Evolutionary conservation across 2,113 vertebrate genomes (phyloP).

Genomic region (Blennius ocellaris): DNA sequence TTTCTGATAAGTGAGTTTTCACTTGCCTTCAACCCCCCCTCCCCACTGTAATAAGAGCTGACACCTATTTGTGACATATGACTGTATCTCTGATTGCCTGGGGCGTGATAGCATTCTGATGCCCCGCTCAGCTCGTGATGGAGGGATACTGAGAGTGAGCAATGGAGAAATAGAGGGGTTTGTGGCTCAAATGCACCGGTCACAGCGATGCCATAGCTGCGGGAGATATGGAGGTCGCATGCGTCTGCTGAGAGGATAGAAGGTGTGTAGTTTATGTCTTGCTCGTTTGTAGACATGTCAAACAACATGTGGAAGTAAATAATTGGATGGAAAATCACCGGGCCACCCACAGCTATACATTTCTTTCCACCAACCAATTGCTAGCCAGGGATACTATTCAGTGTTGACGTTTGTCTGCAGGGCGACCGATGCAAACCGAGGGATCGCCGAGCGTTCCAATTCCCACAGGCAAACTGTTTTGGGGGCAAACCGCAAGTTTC

Average conservation of each 20-base stretch:
- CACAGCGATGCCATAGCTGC: constrained; percentile 53
- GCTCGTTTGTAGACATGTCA: constrained; percentile 36
- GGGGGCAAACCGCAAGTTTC: not conserved
- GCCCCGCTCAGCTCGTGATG: constrained; percentile 72
- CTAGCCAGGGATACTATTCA: not conserved
- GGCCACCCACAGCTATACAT: constrained; percentile 26
- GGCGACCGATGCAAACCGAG: constrained; percentile 13
- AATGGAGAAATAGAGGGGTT: constrained; percentile 66
- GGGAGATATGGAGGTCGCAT: constrained; percentile 40
- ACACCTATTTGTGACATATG: constrained; percentile 89
- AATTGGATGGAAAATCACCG: constrained; percentile 40
- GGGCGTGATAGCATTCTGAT: constrained; percentile 82
- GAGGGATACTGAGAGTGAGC: constrained; percentile 61
- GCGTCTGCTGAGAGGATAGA: not conserved
- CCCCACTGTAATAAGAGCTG: constrained; percentile 85
- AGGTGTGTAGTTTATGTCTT: constrained; percentile 22
- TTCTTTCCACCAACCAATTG: constrained; percentile 35
- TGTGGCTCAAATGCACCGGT: constrained; percentile 65
- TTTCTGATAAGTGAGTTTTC: constrained; percentile 85
- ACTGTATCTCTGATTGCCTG: constrained; percentile 84
- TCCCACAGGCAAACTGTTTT: not conserved
- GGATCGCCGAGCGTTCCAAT: constrained; percentile 8
- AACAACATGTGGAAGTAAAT: constrained; percentile 29
- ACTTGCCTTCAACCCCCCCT: constrained; percentile 55
- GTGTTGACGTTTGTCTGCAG: constrained; percentile 14